A percentile compares a stretch with the other conserved stretches of the same genome.
Evolutionary conservation across 2,888 invertebrate species (phyloP).

Genomic region (Drosophila flavopinicola): DNA sequence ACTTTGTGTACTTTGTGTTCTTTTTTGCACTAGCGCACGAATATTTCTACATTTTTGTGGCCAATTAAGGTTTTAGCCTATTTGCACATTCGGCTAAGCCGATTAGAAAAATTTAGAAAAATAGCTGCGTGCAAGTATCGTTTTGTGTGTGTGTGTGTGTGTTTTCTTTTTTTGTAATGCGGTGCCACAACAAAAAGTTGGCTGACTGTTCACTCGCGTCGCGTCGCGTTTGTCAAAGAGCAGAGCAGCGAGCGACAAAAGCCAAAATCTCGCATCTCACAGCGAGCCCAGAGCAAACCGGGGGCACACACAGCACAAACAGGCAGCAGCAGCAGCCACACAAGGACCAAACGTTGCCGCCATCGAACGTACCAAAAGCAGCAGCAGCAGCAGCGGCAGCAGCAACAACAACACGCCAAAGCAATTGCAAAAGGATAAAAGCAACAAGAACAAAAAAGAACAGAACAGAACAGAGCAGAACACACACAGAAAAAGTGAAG

Average conservation of each 20-base stretch:
- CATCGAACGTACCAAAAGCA: slow-evolving; percentile 54
- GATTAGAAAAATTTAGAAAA: slow-evolving; percentile 63
- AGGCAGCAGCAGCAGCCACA: slow-evolving; percentile 52
- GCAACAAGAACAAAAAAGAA: slow-evolving; percentile 35
- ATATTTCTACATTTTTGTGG: slow-evolving; percentile 24
- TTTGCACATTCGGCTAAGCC: slow-evolving; percentile 29
- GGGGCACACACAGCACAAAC: slow-evolving; percentile 48
- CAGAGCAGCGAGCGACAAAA: slow-evolving; percentile 77
- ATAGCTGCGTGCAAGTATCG: slow-evolving; percentile 42
- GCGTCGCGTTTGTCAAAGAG: slow-evolving; percentile 82
- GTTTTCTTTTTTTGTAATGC: slow-evolving; percentile 38
- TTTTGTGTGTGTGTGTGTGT: no score
- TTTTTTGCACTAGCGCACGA: slow-evolving; percentile 6
- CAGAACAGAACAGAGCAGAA: slow-evolving; percentile 23
- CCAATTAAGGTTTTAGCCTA: slow-evolving; percentile 8
- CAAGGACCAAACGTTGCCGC: slow-evolving; percentile 76
- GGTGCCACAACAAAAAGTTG: slow-evolving; percentile 76
- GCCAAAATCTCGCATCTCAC: slow-evolving; percentile 79
- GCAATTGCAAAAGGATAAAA: slow-evolving; percentile 51
- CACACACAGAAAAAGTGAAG: slow-evolving; percentile 62
- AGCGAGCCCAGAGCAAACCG: slow-evolving; percentile 59
- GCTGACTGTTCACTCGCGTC: slow-evolving; percentile 78
- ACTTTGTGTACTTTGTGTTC: slow-evolving; percentile 3
- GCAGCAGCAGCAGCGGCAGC: slow-evolving; percentile 21
- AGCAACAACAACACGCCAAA: slow-evolving; percentile 27